These are phyloP conservation scores for Hartigia nigra DNA, from an alignment of 2,888 invertebrate genomes.

Conservation along the genomic window DNA sequence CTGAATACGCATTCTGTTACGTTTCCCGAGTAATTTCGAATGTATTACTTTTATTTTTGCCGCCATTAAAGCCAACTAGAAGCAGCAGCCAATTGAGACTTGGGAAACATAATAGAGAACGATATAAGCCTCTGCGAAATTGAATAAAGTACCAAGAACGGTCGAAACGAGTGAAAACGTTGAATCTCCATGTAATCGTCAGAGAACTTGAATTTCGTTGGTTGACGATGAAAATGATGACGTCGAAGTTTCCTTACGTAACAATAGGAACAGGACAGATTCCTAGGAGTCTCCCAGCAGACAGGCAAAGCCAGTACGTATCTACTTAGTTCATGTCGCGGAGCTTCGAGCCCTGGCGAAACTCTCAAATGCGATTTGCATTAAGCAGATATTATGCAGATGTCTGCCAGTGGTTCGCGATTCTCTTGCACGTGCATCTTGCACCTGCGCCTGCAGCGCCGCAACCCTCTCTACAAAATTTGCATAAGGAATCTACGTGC, in stretches of 20 bases:
- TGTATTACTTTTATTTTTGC: not conserved
- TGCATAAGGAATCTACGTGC: not conserved
- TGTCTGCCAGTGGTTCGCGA: constrained; percentile 15
- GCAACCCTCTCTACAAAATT: not conserved
- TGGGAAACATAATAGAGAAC: not conserved
- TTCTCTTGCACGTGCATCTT: not conserved
- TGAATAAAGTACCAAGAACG: not conserved
- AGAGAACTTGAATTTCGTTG: not conserved
- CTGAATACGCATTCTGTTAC: not conserved
- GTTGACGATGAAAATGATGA: not conserved
- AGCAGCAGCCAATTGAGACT: not conserved
- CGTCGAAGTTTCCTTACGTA: not conserved
- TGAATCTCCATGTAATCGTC: not conserved
- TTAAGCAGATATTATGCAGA: constrained; percentile 52
- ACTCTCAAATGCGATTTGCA: constrained; percentile 61
- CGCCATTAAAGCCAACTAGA: too few species aligned
- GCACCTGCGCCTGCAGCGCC: not conserved
- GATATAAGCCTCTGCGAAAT: not conserved
- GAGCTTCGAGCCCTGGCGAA: constrained; percentile 34
- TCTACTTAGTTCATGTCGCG: not conserved
- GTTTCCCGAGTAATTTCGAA: not conserved
- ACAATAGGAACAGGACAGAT: not conserved
- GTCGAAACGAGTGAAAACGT: not conserved
- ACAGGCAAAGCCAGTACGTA: not conserved
- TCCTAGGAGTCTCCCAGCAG: not conserved